phyloP scores from a whole-genome alignment of 2,113 vertebrate genomes.

The Litocranius walleri region DNA sequence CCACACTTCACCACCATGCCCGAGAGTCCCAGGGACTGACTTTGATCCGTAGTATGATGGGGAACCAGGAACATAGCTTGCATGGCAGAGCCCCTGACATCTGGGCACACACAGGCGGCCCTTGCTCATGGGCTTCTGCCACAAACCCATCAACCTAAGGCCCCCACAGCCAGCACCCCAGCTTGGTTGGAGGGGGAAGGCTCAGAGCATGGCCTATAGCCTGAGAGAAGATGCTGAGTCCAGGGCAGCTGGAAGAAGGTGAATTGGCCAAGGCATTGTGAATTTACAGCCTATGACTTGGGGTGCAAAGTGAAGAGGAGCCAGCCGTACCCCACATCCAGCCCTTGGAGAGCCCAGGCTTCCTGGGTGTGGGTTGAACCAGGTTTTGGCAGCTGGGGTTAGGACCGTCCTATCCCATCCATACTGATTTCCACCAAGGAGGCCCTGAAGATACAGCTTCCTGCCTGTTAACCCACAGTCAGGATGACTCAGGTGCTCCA shows the following conservation, averaged over 20 bases:
- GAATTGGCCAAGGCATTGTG: no score
- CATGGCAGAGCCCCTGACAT: neutral
- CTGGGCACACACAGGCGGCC: rapidly evolving
- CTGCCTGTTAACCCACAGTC: neutral
- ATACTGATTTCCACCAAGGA: neutral
- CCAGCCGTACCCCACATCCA: neutral
- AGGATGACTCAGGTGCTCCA: neutral
- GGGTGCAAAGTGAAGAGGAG: neutral
- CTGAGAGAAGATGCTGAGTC: neutral
- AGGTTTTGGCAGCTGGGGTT: neutral
- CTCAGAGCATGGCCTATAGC: neutral
- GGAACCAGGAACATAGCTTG: neutral
- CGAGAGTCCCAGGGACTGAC: neutral
- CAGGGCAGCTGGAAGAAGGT: neutral
- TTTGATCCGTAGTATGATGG: no score
- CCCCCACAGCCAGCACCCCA: neutral
- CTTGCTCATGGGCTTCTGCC: neutral
- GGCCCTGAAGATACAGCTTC: neutral
- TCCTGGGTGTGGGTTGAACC: neutral
- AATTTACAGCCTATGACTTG: neutral
- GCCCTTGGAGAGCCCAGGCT: neutral
- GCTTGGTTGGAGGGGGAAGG: neutral
- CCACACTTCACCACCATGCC: neutral
- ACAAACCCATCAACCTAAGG: neutral
- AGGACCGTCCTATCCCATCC: neutral